Conservation (phyloP, 2,797 vertebrate species). For the Ataeniobius toweri region DNA sequence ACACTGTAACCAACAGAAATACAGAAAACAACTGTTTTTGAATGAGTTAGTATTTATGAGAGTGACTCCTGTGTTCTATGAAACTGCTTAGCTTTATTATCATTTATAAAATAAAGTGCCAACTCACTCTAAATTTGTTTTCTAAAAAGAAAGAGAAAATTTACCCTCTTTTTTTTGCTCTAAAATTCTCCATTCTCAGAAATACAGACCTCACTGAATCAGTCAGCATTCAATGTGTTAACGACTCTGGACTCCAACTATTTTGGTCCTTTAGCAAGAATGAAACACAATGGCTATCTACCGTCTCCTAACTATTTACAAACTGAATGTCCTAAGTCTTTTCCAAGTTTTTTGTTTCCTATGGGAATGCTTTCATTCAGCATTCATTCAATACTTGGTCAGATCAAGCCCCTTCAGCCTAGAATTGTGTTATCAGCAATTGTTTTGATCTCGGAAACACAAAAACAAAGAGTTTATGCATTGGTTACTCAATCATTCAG, state of each 20-base stretch:
- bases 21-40: not conserved
- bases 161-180: not conserved
- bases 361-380: constrained; percentile 42
- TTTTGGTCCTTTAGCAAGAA: not conserved
- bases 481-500: constrained; percentile 39
- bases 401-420: constrained; percentile 28
- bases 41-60: not conserved
- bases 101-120: no score
- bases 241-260: not conserved
- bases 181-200: not conserved
- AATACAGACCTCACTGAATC: not conserved
- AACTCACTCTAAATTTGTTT: not conserved
- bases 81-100: not conserved
- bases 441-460: constrained; percentile 59
- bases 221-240: not conserved
- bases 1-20: not conserved
- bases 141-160: not conserved
- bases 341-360: constrained; percentile 36
- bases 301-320: constrained; percentile 29
- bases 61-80: not conserved
- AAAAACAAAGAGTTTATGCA: constrained; percentile 66
- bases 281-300: constrained; percentile 39
- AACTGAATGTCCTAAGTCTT: constrained; percentile 20
- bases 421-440: constrained; percentile 63
- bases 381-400: constrained; percentile 30